Conservation (phyloP, 1,140 invertebrate species). For the Eubasilissa regina region DNA sequence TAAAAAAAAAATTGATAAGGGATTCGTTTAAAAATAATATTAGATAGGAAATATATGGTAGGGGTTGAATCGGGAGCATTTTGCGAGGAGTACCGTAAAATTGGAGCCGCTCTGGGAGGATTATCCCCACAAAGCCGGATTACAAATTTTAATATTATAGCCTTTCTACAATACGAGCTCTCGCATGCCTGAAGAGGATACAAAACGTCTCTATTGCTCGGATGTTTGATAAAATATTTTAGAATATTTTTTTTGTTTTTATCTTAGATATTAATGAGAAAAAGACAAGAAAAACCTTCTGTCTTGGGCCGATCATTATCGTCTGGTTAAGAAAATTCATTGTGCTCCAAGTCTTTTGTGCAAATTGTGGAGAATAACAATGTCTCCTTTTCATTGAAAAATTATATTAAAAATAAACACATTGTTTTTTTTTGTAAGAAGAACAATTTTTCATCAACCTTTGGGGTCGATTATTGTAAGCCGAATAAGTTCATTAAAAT, state of each 20-base stretch:
- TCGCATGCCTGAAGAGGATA: slow-evolving; percentile 44
- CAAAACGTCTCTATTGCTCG: slow-evolving; percentile 44
- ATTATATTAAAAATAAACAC: too few relatives aligned
- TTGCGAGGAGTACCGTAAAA: slow-evolving; percentile 33
- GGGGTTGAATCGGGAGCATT: slow-evolving; percentile 28
- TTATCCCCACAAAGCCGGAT: slow-evolving; percentile 57
- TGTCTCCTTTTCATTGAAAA: neutral
- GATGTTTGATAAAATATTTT: slow-evolving; percentile 36
- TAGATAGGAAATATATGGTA: slow-evolving; percentile 26
- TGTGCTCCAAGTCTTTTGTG: slow-evolving; percentile 19
- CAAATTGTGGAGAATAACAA: neutral
- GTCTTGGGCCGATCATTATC: neutral
- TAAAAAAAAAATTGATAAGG: neutral
- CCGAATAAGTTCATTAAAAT: too few relatives aligned
- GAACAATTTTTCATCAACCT: too few relatives aligned
- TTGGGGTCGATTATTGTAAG: too few relatives aligned
- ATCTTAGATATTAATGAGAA: neutral
- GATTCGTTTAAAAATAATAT: neutral
- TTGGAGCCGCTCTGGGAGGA: slow-evolving; percentile 53
- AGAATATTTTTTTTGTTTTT: neutral
- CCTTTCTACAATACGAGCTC: slow-evolving; percentile 46
- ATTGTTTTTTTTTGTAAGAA: too few relatives aligned
- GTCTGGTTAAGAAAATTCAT: slow-evolving; percentile 22
- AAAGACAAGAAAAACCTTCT: neutral
- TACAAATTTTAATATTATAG: slow-evolving; percentile 58